phyloP scores from a whole-genome alignment of 23 tunicate genomes.

The Trididemnum nubilum region DNA sequence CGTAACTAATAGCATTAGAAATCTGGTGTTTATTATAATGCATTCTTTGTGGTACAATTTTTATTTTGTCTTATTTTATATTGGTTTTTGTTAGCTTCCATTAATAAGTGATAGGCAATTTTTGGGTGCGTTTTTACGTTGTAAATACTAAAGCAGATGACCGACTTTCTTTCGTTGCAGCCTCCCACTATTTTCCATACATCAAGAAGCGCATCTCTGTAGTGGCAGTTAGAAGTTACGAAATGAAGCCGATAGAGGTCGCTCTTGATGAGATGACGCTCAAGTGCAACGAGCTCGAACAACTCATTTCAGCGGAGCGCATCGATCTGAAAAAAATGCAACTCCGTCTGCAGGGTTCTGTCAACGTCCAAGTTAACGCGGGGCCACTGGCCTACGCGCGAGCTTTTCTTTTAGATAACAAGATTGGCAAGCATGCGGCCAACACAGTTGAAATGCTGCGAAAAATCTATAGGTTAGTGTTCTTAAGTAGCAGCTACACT shows the following conservation, averaged over 20 bases:
- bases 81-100: too few relatives aligned
- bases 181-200: slow-evolving; percentile 93
- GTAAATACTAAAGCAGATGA: too few relatives aligned
- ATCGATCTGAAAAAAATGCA: slow-evolving; percentile 94
- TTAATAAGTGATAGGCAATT: too few relatives aligned
- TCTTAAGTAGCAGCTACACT: background rate
- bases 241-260: slow-evolving; percentile 94
- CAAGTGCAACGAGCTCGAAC: slow-evolving; percentile 88
- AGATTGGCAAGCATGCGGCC: slow-evolving; percentile 57
- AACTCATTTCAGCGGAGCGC: slow-evolving; percentile 50
- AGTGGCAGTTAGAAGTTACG: slow-evolving; percentile 69
- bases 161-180: slow-evolving; percentile 35
- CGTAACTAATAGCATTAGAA: too few relatives aligned
- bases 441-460: slow-evolving; percentile 66
- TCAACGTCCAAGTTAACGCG: slow-evolving; percentile 96
- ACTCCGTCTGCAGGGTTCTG: slow-evolving; percentile 93
- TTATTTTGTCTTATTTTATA: too few relatives aligned
- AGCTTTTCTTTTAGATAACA: slow-evolving; percentile 82
- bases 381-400: slow-evolving; percentile 98
- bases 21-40: too few relatives aligned
- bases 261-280: slow-evolving; percentile 89
- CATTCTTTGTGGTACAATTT: too few relatives aligned
- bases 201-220: slow-evolving; percentile 88
- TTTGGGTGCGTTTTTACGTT: too few relatives aligned
- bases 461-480: slow-evolving; percentile 62